These are phyloP conservation scores for Argyresthia goedartella DNA, from an alignment of 2,888 invertebrate species.

Conservation along the genomic window DNA sequence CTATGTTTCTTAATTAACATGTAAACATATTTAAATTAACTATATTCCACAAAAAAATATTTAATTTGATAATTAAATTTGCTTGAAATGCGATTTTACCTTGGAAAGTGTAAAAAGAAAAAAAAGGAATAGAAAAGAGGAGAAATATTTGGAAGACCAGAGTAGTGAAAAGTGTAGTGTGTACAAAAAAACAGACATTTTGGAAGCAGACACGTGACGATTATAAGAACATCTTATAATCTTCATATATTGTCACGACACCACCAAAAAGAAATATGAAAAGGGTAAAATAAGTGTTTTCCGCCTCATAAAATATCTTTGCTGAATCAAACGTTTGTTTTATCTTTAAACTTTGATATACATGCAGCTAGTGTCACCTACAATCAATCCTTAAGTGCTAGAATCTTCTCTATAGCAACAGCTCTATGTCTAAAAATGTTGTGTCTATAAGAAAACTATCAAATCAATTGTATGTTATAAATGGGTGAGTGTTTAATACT, in stretches of 20 bases:
- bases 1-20: slow-evolving; percentile 24
- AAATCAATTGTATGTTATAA: background rate
- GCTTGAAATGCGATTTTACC: slow-evolving; percentile 48
- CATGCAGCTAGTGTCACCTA: too few relatives aligned
- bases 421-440: background rate
- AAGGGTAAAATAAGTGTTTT: too few relatives aligned
- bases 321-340: too few relatives aligned
- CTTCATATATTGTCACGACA: too few relatives aligned
- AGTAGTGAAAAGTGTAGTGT: slow-evolving; percentile 3
- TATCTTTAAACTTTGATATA: too few relatives aligned
- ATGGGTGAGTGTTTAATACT: background rate
- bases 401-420: background rate
- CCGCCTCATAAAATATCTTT: too few relatives aligned
- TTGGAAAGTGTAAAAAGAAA: slow-evolving; percentile 8
- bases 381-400: too few relatives aligned
- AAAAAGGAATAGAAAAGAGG: slow-evolving; percentile 14
- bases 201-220: too few relatives aligned
- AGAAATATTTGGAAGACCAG: slow-evolving; percentile 30
- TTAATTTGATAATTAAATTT: slow-evolving; percentile 60
- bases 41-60: slow-evolving; percentile 36
- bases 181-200: background rate
- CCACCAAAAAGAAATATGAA: too few relatives aligned
- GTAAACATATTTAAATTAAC: slow-evolving; percentile 27
- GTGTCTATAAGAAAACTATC: background rate
- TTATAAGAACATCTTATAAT: too few relatives aligned